These are phyloP conservation scores for Myopa tessellatipennis DNA, from an alignment of 2,888 invertebrate genomes.

Conservation along the genomic window DNA sequence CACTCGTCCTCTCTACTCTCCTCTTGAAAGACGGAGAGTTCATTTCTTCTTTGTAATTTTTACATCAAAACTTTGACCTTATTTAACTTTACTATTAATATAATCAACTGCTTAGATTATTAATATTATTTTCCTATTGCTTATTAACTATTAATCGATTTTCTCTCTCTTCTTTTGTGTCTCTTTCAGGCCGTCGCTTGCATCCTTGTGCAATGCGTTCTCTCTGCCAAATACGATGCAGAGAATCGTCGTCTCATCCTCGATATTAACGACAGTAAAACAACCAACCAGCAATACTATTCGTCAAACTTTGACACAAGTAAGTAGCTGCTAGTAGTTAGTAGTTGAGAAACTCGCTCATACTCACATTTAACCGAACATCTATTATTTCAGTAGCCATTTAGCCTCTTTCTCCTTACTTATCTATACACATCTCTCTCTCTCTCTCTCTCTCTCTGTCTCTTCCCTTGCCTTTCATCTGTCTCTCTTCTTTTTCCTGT, in stretches of 20 bases:
- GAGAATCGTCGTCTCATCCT: constrained; percentile 76
- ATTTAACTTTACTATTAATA: too few species aligned
- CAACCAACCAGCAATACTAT: constrained; percentile 79
- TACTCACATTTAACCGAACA: constrained; percentile 13
- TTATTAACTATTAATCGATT: neutral
- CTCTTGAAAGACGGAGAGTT: too few species aligned
- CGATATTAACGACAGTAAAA: constrained; percentile 77
- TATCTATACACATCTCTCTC: neutral
- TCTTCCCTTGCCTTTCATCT: neutral
- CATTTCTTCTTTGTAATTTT: too few species aligned
- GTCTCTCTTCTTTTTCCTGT: neutral
- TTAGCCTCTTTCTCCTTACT: constrained; percentile 5
- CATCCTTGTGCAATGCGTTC: constrained; percentile 66
- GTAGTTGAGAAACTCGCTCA: constrained; percentile 1
- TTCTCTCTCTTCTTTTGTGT: neutral
- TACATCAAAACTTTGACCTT: too few species aligned
- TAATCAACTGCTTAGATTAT: too few species aligned
- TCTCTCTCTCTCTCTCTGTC: too few species aligned
- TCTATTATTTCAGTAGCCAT: constrained; percentile 19
- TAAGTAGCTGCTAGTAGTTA: constrained; percentile 68
- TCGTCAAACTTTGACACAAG: constrained; percentile 81
- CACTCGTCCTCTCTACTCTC: too few species aligned
- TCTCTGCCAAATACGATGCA: constrained; percentile 62
- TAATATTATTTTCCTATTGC: too few species aligned
- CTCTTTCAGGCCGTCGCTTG: constrained; percentile 68